Evolutionary conservation across 2,888 invertebrate species (phyloP).

Genomic region (Helleia helle): DNA sequence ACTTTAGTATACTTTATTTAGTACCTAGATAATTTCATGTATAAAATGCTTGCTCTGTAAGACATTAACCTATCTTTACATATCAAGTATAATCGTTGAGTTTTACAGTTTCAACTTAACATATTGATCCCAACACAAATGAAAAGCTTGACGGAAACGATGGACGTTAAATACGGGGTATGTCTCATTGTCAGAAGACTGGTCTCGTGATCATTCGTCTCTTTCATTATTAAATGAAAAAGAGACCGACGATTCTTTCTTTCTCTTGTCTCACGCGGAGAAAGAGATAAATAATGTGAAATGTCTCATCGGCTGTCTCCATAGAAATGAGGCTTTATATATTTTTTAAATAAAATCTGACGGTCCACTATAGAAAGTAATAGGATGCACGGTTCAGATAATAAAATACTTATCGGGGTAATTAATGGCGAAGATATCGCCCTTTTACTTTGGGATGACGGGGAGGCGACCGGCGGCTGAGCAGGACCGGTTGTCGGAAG

Average conservation of each 20-base stretch:
- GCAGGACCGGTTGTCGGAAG: conserved; percentile 26
- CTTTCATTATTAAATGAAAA: not conserved
- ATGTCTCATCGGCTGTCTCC: not conserved
- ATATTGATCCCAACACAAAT: conserved; percentile 45
- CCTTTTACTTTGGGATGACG: conserved; percentile 16
- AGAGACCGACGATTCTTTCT: not conserved
- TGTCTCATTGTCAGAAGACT: not conserved
- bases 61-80: conserved; percentile 66
- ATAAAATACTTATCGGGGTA: not conserved
- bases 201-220: not conserved
- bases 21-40: conserved; percentile 58
- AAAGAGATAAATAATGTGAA: conserved; percentile 3
- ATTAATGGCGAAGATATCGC: conserved; percentile 12
- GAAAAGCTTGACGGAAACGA: conserved; percentile 35
- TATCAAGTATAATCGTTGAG: conserved; percentile 62
- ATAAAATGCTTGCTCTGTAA: conserved; percentile 72
- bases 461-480: conserved; percentile 17
- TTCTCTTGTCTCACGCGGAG: conserved; percentile 5
- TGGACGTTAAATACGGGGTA: not conserved
- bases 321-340: not conserved
- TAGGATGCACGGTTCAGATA: not conserved
- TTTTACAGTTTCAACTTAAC: conserved; percentile 55
- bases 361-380: not conserved
- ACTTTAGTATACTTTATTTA: too few species aligned
- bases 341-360: not conserved